Evolutionary conservation across 1,140 invertebrate genomes (phyloP).

Genomic region (Probaryconus sp.): DNA sequence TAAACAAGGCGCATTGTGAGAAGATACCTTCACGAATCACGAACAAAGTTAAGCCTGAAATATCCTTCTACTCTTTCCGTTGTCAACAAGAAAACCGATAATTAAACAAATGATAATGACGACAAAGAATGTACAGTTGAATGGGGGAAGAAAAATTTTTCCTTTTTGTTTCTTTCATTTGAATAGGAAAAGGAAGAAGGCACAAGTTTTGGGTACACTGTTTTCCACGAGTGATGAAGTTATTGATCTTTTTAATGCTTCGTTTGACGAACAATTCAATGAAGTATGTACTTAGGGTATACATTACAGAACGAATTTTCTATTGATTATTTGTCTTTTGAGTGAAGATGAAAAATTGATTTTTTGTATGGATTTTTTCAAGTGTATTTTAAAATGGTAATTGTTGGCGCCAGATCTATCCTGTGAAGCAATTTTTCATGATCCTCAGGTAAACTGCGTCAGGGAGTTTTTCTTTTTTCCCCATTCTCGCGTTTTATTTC

Average conservation of each 20-base stretch:
- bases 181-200: too few relatives aligned
- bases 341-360: constrained; percentile 39
- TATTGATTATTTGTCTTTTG: too few relatives aligned
- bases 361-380: neutral
- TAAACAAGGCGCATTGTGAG: constrained; percentile 38
- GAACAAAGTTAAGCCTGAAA: too few relatives aligned
- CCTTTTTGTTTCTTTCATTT: too few relatives aligned
- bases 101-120: constrained; percentile 24
- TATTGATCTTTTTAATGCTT: constrained; percentile 10
- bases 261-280: constrained; percentile 13
- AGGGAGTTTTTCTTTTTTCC: constrained; percentile 33
- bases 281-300: too few relatives aligned
- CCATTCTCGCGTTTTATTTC: constrained; percentile 57
- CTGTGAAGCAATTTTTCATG: constrained; percentile 47
- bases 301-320: constrained; percentile 13
- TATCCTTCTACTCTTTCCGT: constrained; percentile 6
- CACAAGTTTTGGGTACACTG: too few relatives aligned
- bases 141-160: too few relatives aligned
- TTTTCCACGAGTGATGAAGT: constrained; percentile 11
- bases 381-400: too few relatives aligned
- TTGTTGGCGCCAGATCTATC: constrained; percentile 39
- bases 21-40: too few relatives aligned
- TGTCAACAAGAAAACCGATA: constrained; percentile 3
- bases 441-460: constrained; percentile 68
- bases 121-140: too few relatives aligned